Percentiles rank a stretch among this genome's conserved stretches.
Evolutionary conservation across 1,140 invertebrate species (phyloP).

Genomic region (Drosophila insularis): DNA sequence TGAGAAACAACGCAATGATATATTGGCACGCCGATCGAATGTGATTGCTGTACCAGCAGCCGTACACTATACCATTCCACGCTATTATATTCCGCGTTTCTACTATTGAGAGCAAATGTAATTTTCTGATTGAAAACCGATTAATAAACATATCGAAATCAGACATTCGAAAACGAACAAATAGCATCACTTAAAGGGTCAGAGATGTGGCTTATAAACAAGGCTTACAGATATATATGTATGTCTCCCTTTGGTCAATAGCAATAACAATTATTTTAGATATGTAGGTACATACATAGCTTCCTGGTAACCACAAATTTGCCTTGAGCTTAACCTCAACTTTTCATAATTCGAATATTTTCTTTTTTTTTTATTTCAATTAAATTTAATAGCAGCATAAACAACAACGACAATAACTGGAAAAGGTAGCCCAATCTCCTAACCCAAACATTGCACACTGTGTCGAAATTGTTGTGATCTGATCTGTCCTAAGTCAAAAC

Average conservation of each 20-base stretch:
- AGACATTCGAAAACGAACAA: not conserved
- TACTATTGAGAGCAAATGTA: constrained; percentile 48
- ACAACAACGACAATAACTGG: constrained; percentile 43
- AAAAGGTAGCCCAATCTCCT: constrained; percentile 28
- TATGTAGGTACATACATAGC: no score
- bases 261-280: constrained; percentile 3
- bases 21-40: constrained; percentile 43
- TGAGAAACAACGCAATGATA: constrained; percentile 57
- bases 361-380: constrained; percentile 73
- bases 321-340: constrained; percentile 24
- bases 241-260: not conserved
- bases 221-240: no score
- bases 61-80: constrained; percentile 55
- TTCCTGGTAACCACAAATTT: not conserved
- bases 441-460: not conserved
- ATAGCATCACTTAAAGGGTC: no score
- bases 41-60: constrained; percentile 72
- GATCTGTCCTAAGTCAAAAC: no score
- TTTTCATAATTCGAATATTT: constrained; percentile 54
- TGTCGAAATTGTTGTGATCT: no score
- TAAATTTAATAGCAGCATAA: constrained; percentile 79
- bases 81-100: constrained; percentile 53
- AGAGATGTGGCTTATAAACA: not conserved
- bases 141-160: constrained; percentile 44
- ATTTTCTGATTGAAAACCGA: not conserved